Evolutionary conservation across 2,797 vertebrate species (phyloP).

Genomic region (Ataeniobius toweri): DNA sequence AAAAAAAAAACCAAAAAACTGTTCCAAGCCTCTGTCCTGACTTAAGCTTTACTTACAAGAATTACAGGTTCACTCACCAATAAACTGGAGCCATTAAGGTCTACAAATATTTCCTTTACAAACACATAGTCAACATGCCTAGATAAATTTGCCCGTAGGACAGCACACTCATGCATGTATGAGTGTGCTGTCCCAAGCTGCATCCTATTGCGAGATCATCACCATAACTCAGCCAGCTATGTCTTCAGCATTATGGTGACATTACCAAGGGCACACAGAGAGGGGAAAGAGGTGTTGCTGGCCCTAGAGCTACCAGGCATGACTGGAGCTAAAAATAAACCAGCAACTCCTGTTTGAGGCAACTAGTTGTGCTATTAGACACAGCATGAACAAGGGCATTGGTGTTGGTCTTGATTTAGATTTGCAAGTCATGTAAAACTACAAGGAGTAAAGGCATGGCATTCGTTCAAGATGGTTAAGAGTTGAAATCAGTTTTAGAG

Average conservation of each 20-base stretch:
- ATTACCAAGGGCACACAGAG: conserved; percentile 59
- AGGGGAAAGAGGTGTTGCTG: conserved; percentile 20
- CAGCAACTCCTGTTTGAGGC: conserved; percentile 26
- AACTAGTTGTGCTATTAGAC: conserved; percentile 32
- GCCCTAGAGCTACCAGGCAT: conserved; percentile 38
- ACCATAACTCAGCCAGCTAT: conserved; percentile 47
- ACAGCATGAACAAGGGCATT: neutral
- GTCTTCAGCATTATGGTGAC: conserved; percentile 48
- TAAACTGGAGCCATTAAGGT: neutral
- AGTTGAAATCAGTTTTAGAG: neutral
- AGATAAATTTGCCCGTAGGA: neutral
- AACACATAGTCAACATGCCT: neutral
- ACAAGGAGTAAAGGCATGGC: conserved; percentile 1
- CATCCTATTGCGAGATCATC: conserved; percentile 37
- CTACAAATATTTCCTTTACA: neutral
- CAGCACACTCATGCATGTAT: neutral
- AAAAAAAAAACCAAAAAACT: conserved; percentile 12
- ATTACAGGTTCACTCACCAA: conserved; percentile 5
- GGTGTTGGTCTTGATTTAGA: neutral
- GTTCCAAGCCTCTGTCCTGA: conserved; percentile 22
- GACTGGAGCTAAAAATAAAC: conserved; percentile 61
- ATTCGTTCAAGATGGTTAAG: neutral
- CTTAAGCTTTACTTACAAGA: conserved; percentile 33
- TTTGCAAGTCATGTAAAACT: conserved; percentile 8
- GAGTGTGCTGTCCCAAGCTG: neutral